Evolutionary conservation across 2,888 invertebrate species (phyloP), one percentile per base, ranked within the genome.

Genomic region (Aporophyla nigra): DNA sequence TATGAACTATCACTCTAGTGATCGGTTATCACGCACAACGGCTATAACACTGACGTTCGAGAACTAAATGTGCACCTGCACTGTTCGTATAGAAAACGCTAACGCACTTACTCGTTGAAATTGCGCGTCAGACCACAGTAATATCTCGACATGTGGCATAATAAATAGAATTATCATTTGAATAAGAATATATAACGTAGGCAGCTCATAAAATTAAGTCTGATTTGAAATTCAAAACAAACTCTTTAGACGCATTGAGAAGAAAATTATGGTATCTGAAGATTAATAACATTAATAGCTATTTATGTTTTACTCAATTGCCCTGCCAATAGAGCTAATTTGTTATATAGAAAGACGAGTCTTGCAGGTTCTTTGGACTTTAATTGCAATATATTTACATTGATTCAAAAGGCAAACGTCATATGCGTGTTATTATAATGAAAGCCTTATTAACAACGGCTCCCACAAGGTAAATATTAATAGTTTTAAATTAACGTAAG

Each of bases 131-230:
- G 24, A 9, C n/a, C 51, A 33, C 61, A 73, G 70, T 54, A 56
- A 74, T 70, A 76, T 67, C 67, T 24, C n/a, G 71, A 51, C 87
- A 80, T 87, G 87, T 87, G 87, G 84, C 72, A 74, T 84, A 82
- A 61, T 77, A 68, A 68, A 71, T 61, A 10, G 51, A 33, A 74
- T 84, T 56, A 80, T 59, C 33, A 12, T 59, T 59, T 68, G 0
- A 56, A 65, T 79, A 33, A 67, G 46, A 73, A 59, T 58, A 16
- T n/a, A 46, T 14, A 67, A 51, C 14, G 14, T 46, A 10, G 10
- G 33, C 2, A 61, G 33, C 14, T 58, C 12, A 69, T 78, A 61
- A 56, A 73, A 74, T 78, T 51, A 83, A 68, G 21, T 33, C 3
- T 24, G 16, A 49, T 68, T 78, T 16, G 53, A 61, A 58, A 67